Evolutionary conservation across 2,797 vertebrate species (phyloP), one percentile per base, ranked within the genome.

Genomic region (Vespertilio murinus): DNA sequence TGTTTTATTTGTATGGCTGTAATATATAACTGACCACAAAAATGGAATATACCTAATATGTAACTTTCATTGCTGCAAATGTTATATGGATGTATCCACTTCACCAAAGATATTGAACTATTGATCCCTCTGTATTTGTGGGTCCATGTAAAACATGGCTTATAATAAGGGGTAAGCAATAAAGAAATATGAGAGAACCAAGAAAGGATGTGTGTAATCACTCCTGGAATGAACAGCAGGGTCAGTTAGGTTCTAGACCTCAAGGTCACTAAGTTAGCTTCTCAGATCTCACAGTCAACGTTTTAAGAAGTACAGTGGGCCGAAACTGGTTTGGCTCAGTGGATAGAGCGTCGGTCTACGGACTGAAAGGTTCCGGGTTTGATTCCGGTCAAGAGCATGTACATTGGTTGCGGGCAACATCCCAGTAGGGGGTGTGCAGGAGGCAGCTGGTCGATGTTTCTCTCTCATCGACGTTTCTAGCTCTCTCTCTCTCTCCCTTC

Each of bases 151-250:
- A 94, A 93, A 54, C 0, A 6, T 59, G 8, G 33, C 42, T 82
- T 81, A 91, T 59, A 65, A 67, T 54, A 82, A 65, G 22, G 6
- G 18, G 65, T 73, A 86, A 96, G 74, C 45, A 64, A 87, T 42
- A 93, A 78, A 78, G n/a, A 92, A 93, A 83, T 79, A 28, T 13
- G 88, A 61, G 14, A 52, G 6, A 89, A 82, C n/a, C 28, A 71
- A 47, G 25, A 11, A 79, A 35, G 13, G 49, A 38, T 61, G 1
- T 33, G 1, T 61, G 25, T 83, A 67, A 73, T 81, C 10, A 75
- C 18, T 28, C 35, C 25, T 35, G 14, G 30, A 52, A 16, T 5
- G 49, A 18, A 88, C 30, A 73, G 3, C 8, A 14, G 8, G 18
- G 28, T 59, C 56, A 59, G 9, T 49, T 52, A 78, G 25, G 38